These are phyloP conservation scores for Sandelia bainsii DNA, from an alignment of 2,797 vertebrate species.

Conservation along the genomic window DNA sequence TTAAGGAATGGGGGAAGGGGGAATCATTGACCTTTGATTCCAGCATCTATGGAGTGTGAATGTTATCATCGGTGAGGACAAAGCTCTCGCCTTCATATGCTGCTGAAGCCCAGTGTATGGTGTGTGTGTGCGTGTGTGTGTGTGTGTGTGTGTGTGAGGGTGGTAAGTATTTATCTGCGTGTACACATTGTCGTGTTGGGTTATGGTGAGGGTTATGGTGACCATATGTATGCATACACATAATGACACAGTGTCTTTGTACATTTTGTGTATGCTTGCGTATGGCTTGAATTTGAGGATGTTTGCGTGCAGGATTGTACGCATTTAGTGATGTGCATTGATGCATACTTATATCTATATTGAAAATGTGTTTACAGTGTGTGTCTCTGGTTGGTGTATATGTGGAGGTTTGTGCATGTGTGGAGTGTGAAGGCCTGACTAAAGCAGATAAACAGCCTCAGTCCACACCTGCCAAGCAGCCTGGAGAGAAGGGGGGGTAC, in stretches of 20 bases:
- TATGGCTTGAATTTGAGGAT: neutral
- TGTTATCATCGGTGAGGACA: constrained; percentile 67
- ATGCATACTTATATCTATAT: neutral
- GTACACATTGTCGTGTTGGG: constrained; percentile 6
- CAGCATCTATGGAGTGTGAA: constrained; percentile 58
- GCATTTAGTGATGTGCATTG: neutral
- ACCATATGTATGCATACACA: constrained; percentile 10
- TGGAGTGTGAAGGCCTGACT: constrained; percentile 37
- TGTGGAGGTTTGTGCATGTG: constrained; percentile 3
- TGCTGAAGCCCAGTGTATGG: constrained; percentile 39
- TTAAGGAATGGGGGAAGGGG: neutral
- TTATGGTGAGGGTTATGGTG: neutral
- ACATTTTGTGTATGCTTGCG: constrained; percentile 6
- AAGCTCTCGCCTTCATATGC: constrained; percentile 46
- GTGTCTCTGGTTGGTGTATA: constrained; percentile 12
- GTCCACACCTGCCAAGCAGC: constrained; percentile 46
- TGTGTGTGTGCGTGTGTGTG: too few species aligned
- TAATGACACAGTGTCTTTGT: neutral
- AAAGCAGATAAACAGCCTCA: constrained; percentile 60
- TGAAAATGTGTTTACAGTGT: constrained; percentile 15
- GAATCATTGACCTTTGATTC: constrained; percentile 59
- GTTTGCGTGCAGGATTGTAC: neutral
- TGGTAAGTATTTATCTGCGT: constrained; percentile 13
- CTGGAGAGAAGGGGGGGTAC: neutral
- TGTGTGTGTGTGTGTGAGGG: too few species aligned